phyloP scores from a whole-genome alignment of 2,113 vertebrate species.

The Epinephelus fuscoguttatus region DNA sequence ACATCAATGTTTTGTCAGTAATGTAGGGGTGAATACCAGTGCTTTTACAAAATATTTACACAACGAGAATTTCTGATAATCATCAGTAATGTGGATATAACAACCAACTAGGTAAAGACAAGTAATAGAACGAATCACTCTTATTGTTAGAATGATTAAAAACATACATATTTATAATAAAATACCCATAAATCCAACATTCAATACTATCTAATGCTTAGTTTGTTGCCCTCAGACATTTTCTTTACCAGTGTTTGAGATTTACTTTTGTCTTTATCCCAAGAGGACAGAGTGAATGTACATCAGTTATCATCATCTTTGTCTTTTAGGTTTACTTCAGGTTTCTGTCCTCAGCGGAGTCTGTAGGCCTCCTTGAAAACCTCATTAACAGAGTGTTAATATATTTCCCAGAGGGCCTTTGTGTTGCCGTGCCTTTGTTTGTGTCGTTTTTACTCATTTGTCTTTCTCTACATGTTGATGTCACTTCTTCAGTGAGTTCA shows the following conservation, averaged over 20 bases:
- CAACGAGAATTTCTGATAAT: no score
- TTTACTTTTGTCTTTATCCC: not conserved
- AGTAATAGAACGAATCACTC: no score
- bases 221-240: not conserved
- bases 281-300: not conserved
- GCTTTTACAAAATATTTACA: no score
- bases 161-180: no score
- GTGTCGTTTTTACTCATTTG: constrained; percentile 20
- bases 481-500: constrained; percentile 32
- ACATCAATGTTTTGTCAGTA: no score
- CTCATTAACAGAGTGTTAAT: constrained; percentile 47
- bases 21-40: no score
- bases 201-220: not conserved
- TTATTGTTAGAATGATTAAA: not conserved
- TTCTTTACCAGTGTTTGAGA: not conserved
- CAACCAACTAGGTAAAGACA: no score
- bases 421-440: constrained; percentile 11
- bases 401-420: constrained; percentile 42
- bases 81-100: no score
- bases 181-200: not conserved
- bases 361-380: constrained; percentile 39
- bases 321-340: not conserved
- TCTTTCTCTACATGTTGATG: constrained; percentile 29
- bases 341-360: constrained; percentile 4
- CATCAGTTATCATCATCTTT: not conserved